These are phyloP conservation scores for Rhopalosiphum padi DNA, from an alignment of 1,140 invertebrate species.

Conservation along the genomic window DNA sequence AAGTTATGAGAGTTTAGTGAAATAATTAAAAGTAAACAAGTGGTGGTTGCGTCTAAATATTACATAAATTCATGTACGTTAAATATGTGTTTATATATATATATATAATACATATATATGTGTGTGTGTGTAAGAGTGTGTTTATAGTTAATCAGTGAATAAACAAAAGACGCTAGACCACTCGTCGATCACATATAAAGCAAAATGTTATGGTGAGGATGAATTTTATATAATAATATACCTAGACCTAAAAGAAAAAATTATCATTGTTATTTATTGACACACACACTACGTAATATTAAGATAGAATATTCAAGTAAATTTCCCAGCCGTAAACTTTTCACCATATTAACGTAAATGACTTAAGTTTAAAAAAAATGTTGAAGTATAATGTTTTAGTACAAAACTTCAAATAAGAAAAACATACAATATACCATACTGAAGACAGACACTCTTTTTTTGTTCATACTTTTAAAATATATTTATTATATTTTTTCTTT, in stretches of 20 bases:
- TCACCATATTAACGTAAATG: neutral
- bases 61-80: neutral
- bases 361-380: neutral
- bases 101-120: neutral
- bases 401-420: neutral
- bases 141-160: slow-evolving; percentile 25
- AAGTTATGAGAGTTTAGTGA: neutral
- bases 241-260: slow-evolving; percentile 41
- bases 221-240: slow-evolving; percentile 17
- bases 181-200: slow-evolving; percentile 23
- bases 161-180: slow-evolving; percentile 34
- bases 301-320: neutral
- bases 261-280: neutral
- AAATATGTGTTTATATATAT: neutral
- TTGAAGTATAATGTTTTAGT: neutral
- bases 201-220: slow-evolving; percentile 25
- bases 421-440: neutral
- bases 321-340: neutral
- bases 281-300: neutral
- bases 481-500: slow-evolving; percentile 9
- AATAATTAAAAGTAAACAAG: slow-evolving; percentile 24
- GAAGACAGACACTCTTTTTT: neutral
- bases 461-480: neutral
- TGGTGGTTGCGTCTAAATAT: neutral
- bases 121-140: neutral